Conservation (phyloP, 2,797 vertebrate genomes). For the Acrossocheilus fasciatus region DNA sequence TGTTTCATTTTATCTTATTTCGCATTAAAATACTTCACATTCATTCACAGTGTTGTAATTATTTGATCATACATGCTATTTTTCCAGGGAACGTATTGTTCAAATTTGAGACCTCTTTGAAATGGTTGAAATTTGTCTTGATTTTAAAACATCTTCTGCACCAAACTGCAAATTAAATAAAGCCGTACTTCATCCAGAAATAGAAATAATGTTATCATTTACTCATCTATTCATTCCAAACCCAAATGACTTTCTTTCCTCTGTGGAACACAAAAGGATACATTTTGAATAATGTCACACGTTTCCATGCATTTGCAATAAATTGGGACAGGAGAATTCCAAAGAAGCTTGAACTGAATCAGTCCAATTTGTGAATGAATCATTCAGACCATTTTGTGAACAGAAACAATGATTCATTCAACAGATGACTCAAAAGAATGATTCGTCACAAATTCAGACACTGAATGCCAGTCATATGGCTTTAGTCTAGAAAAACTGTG, state of each 20-base stretch:
- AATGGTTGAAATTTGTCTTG: background rate
- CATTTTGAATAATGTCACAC: background rate
- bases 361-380: background rate
- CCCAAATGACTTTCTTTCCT: constrained; percentile 12
- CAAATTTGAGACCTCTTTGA: background rate
- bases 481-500: background rate
- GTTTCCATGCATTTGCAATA: background rate
- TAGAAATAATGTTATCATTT: background rate
- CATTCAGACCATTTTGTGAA: constrained; percentile 11
- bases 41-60: background rate
- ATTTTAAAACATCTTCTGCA: constrained; percentile 10
- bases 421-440: constrained; percentile 6
- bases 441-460: background rate
- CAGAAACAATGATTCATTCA: background rate
- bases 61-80: background rate
- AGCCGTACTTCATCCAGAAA: background rate
- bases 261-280: constrained; percentile 7
- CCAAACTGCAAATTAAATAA: constrained; percentile 5
- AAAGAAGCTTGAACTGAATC: background rate
- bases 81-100: background rate
- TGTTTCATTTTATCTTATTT: constrained; percentile 6
- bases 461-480: background rate
- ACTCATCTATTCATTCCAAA: background rate
- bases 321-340: background rate
- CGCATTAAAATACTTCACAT: background rate